Evolutionary conservation across 2,888 invertebrate species (phyloP), one percentile per base, ranked within the genome.

Genomic region (Meteorus cinctellus): DNA sequence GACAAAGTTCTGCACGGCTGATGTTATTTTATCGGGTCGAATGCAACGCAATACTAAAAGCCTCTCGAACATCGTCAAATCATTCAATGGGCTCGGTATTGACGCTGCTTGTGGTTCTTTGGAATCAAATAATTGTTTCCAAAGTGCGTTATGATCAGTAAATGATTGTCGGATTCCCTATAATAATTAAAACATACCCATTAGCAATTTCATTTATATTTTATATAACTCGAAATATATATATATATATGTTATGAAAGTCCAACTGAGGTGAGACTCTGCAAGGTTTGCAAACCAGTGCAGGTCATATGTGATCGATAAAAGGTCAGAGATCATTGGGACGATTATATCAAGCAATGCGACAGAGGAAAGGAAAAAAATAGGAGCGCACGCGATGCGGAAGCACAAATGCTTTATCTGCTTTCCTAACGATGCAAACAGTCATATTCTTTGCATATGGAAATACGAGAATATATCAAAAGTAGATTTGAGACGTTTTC

Each of bases 21-120:
- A 95, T 72, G 95, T 94, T 89, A 97, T 93, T 92, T 97, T 98
- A 88, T 98, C 98, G 27, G 95, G 93, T 60, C 98, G 92, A 82
- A 98, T 92, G 81, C 96, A 96, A 70, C 97, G 92, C 6, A 98
- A 88, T 2, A 98, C 90, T 80, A 96, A 89, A 84, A 98, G 89
- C 90, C 93, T 94, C 91, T 97, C 93, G 88, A 98, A 96, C 0
- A 90, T 82, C 34, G 90, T 90, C 4, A 96, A 88, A 31, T 92
- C 92, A 19, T 94, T 83, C 93, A 95, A 98, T 0, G 94, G 94
- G 0, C 88, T 86, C 0, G 97, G 97, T 73, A 97, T 88, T 0
- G 91, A 89, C 60, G 91, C 90, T 16, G 91, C 91, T 4, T 97
- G 95, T 0, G 97, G 98, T 77, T 94, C 93, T 41, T 92, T 90